These are phyloP conservation scores for Tychaedon coryphoeus DNA, from an alignment of 2,113 vertebrate species.

Conservation along the genomic window DNA sequence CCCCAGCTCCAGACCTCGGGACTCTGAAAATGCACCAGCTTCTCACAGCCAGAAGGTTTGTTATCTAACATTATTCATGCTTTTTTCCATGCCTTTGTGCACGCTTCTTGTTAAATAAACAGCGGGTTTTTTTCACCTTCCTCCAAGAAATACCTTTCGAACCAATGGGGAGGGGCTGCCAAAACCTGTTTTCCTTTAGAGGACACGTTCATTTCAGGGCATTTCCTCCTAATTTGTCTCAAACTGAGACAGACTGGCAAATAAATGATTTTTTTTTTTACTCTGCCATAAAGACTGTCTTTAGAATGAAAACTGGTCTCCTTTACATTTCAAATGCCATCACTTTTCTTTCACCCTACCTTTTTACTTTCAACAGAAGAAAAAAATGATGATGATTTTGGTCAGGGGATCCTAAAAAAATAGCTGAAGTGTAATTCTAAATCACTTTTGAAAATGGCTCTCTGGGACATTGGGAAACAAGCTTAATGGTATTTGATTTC, in stretches of 20 bases:
- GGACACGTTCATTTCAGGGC: rapidly evolving
- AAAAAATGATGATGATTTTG: not conserved
- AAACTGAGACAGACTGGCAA: not conserved
- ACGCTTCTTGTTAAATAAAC: not conserved
- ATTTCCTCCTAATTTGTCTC: not conserved
- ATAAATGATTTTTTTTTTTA: rapidly evolving
- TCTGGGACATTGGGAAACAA: not conserved
- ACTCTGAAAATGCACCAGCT: not conserved
- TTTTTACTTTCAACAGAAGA: not conserved
- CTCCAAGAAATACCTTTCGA: not conserved
- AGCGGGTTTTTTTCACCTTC: not conserved
- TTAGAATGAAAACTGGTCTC: not conserved
- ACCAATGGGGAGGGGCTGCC: not conserved
- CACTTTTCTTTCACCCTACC: not conserved
- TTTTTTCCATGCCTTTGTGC: rapidly evolving
- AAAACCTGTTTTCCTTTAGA: not conserved
- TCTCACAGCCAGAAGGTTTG: not conserved
- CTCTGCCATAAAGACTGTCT: not conserved
- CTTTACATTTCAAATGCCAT: not conserved
- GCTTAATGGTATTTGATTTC: not conserved
- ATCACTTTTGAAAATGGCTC: not conserved
- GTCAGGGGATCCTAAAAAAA: not conserved
- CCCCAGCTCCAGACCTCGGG: rapidly evolving
- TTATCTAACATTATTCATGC: not conserved
- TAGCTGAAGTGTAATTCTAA: not conserved